phyloP scores from a whole-genome alignment of 92 coral and sea anemone species.

The Blastomussa wellsi region DNA sequence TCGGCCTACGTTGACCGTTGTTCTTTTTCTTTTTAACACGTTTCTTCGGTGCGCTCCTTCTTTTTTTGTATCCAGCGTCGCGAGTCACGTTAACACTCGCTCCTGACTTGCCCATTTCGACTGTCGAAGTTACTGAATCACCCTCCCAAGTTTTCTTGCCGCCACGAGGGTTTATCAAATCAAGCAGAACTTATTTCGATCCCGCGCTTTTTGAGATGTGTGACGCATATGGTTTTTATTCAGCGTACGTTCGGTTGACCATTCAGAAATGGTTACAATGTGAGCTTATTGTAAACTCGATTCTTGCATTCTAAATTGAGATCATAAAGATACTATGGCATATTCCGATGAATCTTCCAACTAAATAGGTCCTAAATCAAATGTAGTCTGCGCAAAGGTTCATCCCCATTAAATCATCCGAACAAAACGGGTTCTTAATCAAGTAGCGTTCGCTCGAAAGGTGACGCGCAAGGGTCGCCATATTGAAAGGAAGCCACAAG shows the following conservation, averaged over 20 bases:
- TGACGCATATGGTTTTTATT: background rate
- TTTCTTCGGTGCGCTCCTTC: background rate
- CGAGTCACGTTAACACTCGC: background rate
- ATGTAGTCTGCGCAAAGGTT: background rate
- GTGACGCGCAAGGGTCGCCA: background rate
- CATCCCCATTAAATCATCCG: no score
- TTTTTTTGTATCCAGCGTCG: background rate
- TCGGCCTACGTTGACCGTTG: background rate
- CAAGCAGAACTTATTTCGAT: background rate
- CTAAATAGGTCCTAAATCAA: background rate
- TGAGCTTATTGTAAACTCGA: background rate
- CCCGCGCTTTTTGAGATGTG: background rate
- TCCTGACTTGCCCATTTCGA: background rate
- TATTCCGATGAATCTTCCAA: background rate
- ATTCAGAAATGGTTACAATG: background rate
- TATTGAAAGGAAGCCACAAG: background rate
- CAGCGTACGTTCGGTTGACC: background rate
- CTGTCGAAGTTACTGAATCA: background rate
- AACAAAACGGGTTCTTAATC: no score
- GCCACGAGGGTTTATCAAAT: background rate
- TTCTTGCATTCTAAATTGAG: background rate
- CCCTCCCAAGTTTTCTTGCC: background rate
- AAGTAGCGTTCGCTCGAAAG: background rate
- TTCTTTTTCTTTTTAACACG: background rate
- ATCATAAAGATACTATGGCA: background rate